Evolutionary conservation across 2,888 invertebrate species (phyloP).

Genomic region (Drosophila mayaguana): DNA sequence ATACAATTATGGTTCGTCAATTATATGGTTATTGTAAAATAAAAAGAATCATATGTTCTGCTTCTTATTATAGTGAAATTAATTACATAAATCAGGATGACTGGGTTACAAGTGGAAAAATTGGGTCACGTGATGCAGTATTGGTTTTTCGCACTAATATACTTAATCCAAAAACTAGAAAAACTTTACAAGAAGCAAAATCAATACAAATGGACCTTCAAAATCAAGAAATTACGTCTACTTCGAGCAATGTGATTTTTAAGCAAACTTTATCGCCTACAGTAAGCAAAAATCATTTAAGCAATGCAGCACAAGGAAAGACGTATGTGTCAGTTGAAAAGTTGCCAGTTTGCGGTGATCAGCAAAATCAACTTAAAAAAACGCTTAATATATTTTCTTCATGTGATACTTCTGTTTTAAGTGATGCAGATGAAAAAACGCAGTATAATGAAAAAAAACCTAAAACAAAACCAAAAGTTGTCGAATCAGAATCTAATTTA

Average conservation of each 20-base stretch:
- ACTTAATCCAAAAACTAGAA: constrained; percentile 83
- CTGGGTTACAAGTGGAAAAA: constrained; percentile 87
- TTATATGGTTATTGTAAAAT: too few relatives aligned
- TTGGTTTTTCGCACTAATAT: constrained; percentile 89
- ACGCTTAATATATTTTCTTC: constrained; percentile 73
- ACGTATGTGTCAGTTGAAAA: constrained; percentile 43
- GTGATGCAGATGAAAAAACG: constrained; percentile 77
- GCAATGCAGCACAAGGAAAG: constrained; percentile 35
- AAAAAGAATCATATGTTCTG: neutral
- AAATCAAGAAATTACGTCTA: constrained; percentile 29
- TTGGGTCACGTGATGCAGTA: constrained; percentile 88
- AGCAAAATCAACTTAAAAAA: constrained; percentile 46
- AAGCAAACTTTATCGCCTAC: constrained; percentile 21
- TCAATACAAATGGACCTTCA: constrained; percentile 35
- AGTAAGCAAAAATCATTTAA: constrained; percentile 29
- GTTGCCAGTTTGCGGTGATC: constrained; percentile 15
- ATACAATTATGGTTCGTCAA: too few relatives aligned
- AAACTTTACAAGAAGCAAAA: constrained; percentile 42
- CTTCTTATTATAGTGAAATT: constrained; percentile 38
- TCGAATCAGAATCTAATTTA: constrained; percentile 33
- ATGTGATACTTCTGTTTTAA: constrained; percentile 84
- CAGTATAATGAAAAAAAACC: constrained; percentile 40
- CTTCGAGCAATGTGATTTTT: constrained; percentile 5
- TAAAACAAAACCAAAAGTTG: constrained; percentile 32
- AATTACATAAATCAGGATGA: constrained; percentile 60